Percentiles rank a stretch among this genome's conserved stretches.
These are phyloP conservation scores for Drosophila crucigera DNA, from an alignment of 2,888 invertebrate genomes.

Conservation along the genomic window DNA sequence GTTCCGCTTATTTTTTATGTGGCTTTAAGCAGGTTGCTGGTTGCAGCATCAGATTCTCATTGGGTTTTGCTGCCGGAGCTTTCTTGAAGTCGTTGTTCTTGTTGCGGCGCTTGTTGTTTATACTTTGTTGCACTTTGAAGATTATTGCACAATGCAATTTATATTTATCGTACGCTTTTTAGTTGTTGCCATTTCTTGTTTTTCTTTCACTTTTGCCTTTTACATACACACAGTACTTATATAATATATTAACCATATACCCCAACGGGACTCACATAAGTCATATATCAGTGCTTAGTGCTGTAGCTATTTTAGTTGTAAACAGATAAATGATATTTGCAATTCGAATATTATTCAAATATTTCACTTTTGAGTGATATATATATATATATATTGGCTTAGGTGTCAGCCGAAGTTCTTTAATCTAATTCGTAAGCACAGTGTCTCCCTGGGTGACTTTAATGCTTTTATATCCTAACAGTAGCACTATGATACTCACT, in stretches of 20 bases:
- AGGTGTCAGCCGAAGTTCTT: background rate
- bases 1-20: conserved; percentile 63
- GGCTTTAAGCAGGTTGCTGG: conserved; percentile 52
- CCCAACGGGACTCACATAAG: conserved; percentile 30
- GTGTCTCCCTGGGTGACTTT: background rate
- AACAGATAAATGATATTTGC: background rate
- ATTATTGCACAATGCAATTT: conserved; percentile 81
- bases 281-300: background rate
- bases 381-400: background rate
- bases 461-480: background rate
- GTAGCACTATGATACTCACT: background rate
- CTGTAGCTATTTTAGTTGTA: background rate
- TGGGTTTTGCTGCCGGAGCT: conserved; percentile 37
- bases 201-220: conserved; percentile 74
- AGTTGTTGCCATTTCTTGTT: conserved; percentile 72
- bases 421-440: background rate
- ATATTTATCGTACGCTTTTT: conserved; percentile 77
- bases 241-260: background rate
- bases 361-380: background rate
- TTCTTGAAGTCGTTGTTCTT: conserved; percentile 17
- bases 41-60: conserved; percentile 38
- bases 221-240: conserved; percentile 16
- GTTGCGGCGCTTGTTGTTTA: conserved; percentile 55
- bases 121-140: conserved; percentile 80
- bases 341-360: background rate